A percentile compares a stretch with the other conserved stretches of the same genome.
phyloP scores from a whole-genome alignment of 1,140 invertebrate species.

The Hyphantria cunea region DNA sequence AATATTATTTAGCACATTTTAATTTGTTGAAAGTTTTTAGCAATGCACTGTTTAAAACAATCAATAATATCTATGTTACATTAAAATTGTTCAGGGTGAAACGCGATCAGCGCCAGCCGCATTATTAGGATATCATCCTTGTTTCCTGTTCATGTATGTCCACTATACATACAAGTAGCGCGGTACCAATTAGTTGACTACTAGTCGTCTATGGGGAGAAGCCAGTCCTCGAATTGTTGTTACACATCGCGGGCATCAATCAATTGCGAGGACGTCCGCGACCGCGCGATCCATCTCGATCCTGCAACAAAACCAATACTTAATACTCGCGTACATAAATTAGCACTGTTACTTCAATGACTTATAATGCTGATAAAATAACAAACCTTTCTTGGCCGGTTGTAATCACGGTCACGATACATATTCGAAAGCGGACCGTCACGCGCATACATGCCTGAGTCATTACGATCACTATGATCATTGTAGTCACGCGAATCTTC shows the following conservation, averaged over 20 bases:
- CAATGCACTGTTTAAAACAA: slow-evolving; percentile 79
- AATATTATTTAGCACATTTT: slow-evolving; percentile 79
- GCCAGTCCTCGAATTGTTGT: slow-evolving; percentile 69
- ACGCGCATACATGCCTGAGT: slow-evolving; percentile 24
- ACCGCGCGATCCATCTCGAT: slow-evolving; percentile 75
- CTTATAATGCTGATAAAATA: not conserved
- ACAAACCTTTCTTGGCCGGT: slow-evolving; percentile 33
- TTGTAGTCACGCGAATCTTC: slow-evolving; percentile 39
- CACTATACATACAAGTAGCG: slow-evolving; percentile 59
- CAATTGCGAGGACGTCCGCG: slow-evolving; percentile 71
- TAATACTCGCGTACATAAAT: too few relatives aligned
- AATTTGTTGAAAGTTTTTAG: slow-evolving; percentile 79
- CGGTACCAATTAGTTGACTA: slow-evolving; percentile 73
- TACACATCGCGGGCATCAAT: slow-evolving; percentile 47
- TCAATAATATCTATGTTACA: slow-evolving; percentile 68
- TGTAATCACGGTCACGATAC: slow-evolving; percentile 70
- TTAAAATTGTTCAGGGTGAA: slow-evolving; percentile 69
- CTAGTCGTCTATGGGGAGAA: slow-evolving; percentile 80
- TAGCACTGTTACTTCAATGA: too few relatives aligned
- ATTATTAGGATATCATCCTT: slow-evolving; percentile 50
- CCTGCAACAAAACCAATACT: slow-evolving; percentile 57
- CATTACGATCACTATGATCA: slow-evolving; percentile 60
- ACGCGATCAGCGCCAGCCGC: slow-evolving; percentile 51
- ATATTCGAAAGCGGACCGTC: slow-evolving; percentile 34
- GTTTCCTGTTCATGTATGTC: slow-evolving; percentile 55